phyloP scores from a whole-genome alignment of 2,797 vertebrate genomes.

The Heteromormyrus szaboi region DNA sequence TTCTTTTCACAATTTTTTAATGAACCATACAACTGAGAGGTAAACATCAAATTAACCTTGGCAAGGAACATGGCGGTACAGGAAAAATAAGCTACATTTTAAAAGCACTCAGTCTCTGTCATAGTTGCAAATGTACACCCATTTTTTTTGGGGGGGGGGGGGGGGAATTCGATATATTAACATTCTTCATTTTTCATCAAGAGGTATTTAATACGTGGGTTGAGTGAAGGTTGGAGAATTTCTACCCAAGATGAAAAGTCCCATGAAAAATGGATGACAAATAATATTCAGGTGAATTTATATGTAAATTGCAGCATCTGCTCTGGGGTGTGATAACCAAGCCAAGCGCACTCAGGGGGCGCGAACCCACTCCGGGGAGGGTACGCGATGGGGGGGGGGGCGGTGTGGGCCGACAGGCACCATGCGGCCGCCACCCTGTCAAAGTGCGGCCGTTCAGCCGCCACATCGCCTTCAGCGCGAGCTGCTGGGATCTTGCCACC shows the following conservation, averaged over 20 bases:
- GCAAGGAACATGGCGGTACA: conserved; percentile 41
- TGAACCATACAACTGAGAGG: conserved; percentile 19
- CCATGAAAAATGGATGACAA: conserved; percentile 37
- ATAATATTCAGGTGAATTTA: conserved; percentile 27
- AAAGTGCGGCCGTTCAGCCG: neutral
- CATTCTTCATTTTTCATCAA: conserved; percentile 39
- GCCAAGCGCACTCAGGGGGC: neutral
- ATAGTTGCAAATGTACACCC: conserved; percentile 53
- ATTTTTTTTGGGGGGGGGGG: conserved; percentile 39
- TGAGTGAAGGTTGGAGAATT: neutral
- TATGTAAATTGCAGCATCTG: conserved; percentile 22
- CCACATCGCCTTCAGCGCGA: neutral
- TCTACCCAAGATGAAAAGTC: conserved; percentile 4
- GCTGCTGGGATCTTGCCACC: neutral
- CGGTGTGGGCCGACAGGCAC: neutral
- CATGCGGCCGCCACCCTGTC: neutral
- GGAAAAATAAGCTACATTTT: conserved; percentile 81
- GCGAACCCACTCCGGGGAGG: neutral
- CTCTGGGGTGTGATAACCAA: neutral
- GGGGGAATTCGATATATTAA: conserved; percentile 71
- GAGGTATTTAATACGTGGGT: conserved; percentile 25
- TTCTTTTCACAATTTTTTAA: conserved; percentile 17
- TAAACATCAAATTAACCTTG: conserved; percentile 33
- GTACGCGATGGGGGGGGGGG: neutral
- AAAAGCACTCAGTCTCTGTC: conserved; percentile 67